Evolutionary conservation across 2,888 invertebrate genomes (phyloP).

Genomic region (Lycophotia porphyrea): DNA sequence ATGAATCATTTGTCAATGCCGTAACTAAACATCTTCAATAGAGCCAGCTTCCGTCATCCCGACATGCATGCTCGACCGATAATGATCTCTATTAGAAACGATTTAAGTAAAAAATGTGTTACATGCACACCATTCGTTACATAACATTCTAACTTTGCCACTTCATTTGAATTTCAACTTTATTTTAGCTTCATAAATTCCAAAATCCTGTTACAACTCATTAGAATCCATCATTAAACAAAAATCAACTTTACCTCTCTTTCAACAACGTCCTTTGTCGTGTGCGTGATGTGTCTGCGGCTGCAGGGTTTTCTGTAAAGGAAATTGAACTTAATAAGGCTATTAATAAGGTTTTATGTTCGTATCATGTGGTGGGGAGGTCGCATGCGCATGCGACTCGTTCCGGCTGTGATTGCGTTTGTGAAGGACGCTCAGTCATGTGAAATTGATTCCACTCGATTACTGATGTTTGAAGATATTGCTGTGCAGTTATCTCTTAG

Average conservation of each 20-base stretch:
- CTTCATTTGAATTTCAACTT: slow-evolving; percentile 49
- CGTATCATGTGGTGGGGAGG: slow-evolving; percentile 47
- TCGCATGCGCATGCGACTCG: slow-evolving; percentile 78
- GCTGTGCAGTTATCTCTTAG: slow-evolving; percentile 37
- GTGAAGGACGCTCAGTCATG: slow-evolving; percentile 78
- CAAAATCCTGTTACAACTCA: slow-evolving; percentile 34
- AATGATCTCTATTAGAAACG: slow-evolving; percentile 70
- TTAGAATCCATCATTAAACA: not conserved
- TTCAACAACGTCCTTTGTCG: slow-evolving; percentile 5
- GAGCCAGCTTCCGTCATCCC: slow-evolving; percentile 55
- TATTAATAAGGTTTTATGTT: slow-evolving; percentile 51
- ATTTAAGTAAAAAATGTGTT: slow-evolving; percentile 68
- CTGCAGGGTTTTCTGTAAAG: slow-evolving; percentile 19
- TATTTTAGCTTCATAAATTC: slow-evolving; percentile 27
- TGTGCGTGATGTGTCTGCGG: not conserved
- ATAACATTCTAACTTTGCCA: slow-evolving; percentile 59
- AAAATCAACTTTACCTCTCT: slow-evolving; percentile 29
- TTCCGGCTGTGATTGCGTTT: slow-evolving; percentile 73
- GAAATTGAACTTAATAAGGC: slow-evolving; percentile 49
- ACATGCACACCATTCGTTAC: slow-evolving; percentile 60
- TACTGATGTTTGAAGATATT: slow-evolving; percentile 62
- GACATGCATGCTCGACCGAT: slow-evolving; percentile 61
- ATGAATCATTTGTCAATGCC: slow-evolving; percentile 36
- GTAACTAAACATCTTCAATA: slow-evolving; percentile 42
- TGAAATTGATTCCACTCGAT: slow-evolving; percentile 79